Percentiles rank a stretch among this genome's conserved stretches.
phyloP scores from a whole-genome alignment of 2,113 vertebrate genomes.

The Ciconia maguari region DNA sequence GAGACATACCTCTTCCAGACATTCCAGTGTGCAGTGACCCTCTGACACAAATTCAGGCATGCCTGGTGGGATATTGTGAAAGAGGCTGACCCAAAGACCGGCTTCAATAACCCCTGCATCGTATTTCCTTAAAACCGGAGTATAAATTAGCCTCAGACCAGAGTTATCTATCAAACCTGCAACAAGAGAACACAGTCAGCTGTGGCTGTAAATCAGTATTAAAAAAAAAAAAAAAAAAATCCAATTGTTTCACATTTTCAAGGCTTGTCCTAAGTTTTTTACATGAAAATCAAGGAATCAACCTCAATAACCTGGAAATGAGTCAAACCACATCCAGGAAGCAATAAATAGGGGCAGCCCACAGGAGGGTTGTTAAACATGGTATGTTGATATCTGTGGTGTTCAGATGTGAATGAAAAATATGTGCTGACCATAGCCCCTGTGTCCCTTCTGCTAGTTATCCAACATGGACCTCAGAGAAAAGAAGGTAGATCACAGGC shows the following conservation, averaged over 20 bases:
- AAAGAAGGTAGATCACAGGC: not conserved
- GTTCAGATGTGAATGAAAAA: not conserved
- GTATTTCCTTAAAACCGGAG: conserved; percentile 74
- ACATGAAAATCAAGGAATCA: not conserved
- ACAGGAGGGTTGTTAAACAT: not conserved
- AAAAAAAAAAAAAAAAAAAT: not conserved
- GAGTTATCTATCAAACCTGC: conserved; percentile 86
- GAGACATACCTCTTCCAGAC: conserved; percentile 82
- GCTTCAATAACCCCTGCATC: conserved; percentile 89
- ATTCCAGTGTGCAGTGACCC: conserved; percentile 87
- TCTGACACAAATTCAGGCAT: conserved; percentile 85
- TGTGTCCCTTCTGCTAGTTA: not conserved
- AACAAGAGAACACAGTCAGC: conserved; percentile 48
- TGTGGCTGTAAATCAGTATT: not conserved
- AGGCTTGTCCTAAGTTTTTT: not conserved
- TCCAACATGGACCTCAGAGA: not conserved
- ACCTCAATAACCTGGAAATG: not conserved
- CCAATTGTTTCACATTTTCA: not conserved
- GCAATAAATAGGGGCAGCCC: not conserved
- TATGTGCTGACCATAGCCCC: not conserved
- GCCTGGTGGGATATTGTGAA: conserved; percentile 87
- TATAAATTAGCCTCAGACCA: conserved; percentile 83
- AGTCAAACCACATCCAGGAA: not conserved
- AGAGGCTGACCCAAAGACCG: conserved; percentile 89
- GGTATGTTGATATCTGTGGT: not conserved